Evolutionary conservation across 2,113 vertebrate genomes (phyloP), one percentile per base, ranked within the genome.

Genomic region (Ranitomeya variabilis): DNA sequence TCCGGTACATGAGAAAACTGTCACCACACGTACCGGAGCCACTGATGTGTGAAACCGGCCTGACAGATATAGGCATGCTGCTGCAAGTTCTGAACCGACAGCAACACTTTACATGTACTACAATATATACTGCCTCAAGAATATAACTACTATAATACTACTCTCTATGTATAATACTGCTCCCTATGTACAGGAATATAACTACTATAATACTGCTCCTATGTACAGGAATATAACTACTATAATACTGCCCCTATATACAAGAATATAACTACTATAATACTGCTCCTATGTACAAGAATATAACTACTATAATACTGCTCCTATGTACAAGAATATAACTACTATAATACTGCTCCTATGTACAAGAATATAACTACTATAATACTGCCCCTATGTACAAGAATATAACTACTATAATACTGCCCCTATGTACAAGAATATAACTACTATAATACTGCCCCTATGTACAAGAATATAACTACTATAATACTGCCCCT

Each of bases 321-420:
- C 66, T 3, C 2, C 66, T 13, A 64, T 64, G 18, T 64, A 64
- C 62, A 64, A 21, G 62, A 21, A 64, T 21, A 64, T 64, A 64
- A 64, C 62, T 64, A 64, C 62, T 19, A 64, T 64, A 64, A 64
- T 64, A 64, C 62, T 64, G 62, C 9, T 1, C 66, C 66, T 67
- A 67, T 67, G 9, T 67, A 23, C 66, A 67, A 67, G 21, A 67
- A 67, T 67, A 67, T 67, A 67, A 67, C 66, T 67, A 23, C 21
- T 67, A 67, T 67, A 67, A 67, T 67, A 67, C 66, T 67, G 21
- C 64, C 64, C 67, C 67, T 71, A 71, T 71, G 23, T 71, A 71
- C 67, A 71, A 71, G 67, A 71, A 71, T 71, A 71, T 69, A 69
- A 69, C 67, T 69, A 26, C 67, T 69, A 69, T 69, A 69, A 69